Evolutionary conservation across 2,797 vertebrate genomes (phyloP).

Genomic region (Cyclura pinguis): DNA sequence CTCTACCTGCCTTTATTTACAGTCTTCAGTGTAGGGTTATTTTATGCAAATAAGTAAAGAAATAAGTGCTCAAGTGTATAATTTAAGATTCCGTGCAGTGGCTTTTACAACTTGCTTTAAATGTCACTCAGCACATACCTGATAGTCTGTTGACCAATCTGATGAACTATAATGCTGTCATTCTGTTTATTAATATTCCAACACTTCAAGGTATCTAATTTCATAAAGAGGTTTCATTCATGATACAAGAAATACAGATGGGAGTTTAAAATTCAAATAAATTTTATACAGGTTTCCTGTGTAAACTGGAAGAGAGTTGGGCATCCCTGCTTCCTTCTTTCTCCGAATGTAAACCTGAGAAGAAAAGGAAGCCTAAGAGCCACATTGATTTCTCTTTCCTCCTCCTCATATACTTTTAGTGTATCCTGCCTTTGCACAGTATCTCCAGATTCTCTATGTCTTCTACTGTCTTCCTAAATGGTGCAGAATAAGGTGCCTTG

Average conservation of each 20-base stretch:
- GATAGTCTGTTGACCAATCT: not conserved
- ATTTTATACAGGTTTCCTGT: not conserved
- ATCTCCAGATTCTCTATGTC: not conserved
- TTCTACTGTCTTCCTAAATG: not conserved
- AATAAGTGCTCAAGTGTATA: not conserved
- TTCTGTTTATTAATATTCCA: not conserved
- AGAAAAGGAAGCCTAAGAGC: not conserved
- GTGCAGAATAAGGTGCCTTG: not conserved
- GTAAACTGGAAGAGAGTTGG: no score
- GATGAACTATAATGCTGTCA: not conserved
- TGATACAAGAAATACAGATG: not conserved
- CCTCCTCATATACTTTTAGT: not conserved
- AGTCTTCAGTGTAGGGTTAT: not conserved
- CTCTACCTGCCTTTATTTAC: slow-evolving; percentile 32
- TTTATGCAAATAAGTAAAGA: not conserved
- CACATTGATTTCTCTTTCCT: not conserved
- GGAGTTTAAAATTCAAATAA: slow-evolving; percentile 15
- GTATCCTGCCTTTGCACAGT: not conserved
- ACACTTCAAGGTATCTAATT: not conserved
- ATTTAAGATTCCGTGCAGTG: not conserved
- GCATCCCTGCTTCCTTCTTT: not conserved
- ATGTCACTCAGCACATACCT: not conserved
- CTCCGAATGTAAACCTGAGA: slow-evolving; percentile 3
- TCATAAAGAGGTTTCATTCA: not conserved
- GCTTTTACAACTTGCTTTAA: not conserved